A percentile compares a stretch with the other conserved stretches of the same genome.
phyloP scores from a whole-genome alignment of 1,140 invertebrate genomes.

The Penaeus japonicus region DNA sequence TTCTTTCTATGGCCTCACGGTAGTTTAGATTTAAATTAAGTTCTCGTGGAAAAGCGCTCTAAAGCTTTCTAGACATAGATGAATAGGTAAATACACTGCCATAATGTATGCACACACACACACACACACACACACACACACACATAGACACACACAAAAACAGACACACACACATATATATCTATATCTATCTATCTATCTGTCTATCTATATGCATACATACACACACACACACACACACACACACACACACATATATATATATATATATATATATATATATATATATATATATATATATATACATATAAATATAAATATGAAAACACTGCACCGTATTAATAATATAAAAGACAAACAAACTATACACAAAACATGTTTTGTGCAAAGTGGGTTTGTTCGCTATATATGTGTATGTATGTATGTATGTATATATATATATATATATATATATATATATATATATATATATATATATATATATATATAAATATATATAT shows the following conservation, averaged over 20 bases:
- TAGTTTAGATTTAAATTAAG: no score
- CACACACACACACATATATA: background rate
- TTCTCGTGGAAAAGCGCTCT: no score
- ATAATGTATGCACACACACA: background rate
- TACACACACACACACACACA: background rate
- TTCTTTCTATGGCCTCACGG: no score
- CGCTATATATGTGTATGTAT: background rate
- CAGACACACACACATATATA: background rate
- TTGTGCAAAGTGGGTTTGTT: background rate
- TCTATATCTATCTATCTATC: background rate
- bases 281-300: background rate
- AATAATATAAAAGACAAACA: background rate
- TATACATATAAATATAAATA: background rate
- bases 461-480: slow-evolving; percentile 6
- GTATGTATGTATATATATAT: background rate
- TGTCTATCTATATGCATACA: background rate
- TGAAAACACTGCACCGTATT: background rate
- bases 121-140: background rate
- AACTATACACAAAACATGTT: background rate
- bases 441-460: slow-evolving; percentile 6
- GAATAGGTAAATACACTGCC: background rate
- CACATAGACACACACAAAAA: background rate
- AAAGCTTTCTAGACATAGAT: background rate
- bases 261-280: background rate
- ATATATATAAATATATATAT: background rate